These are phyloP conservation scores for Amazona ochrocephala DNA, from an alignment of 2,797 vertebrate genomes.

Conservation along the genomic window DNA sequence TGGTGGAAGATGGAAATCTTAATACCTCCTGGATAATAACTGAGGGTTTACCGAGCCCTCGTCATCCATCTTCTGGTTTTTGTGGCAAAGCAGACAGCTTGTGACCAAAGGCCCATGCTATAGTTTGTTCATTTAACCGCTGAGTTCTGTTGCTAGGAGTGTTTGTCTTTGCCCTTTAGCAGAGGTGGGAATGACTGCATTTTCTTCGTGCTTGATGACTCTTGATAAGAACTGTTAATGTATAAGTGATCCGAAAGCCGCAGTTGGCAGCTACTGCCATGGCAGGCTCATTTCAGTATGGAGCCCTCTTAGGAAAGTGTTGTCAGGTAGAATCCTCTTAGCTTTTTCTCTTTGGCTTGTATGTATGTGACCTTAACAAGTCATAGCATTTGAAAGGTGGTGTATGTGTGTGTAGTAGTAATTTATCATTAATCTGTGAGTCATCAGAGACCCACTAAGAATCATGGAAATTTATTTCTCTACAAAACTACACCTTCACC, in stretches of 20 bases:
- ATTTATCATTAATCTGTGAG: not conserved
- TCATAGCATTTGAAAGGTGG: not conserved
- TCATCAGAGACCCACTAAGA: not conserved
- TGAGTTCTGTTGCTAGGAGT: not conserved
- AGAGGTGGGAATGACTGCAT: not conserved
- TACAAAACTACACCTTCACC: not conserved
- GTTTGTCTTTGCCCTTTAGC: not conserved
- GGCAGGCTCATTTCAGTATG: not conserved
- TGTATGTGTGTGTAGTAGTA: not conserved
- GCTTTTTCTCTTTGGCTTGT: not conserved
- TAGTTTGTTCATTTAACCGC: not conserved
- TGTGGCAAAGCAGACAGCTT: not conserved
- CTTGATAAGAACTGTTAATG: not conserved
- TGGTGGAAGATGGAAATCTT: not conserved
- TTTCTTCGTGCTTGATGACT: not conserved
- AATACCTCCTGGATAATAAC: not conserved
- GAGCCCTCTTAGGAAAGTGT: not conserved
- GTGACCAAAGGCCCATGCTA: not conserved
- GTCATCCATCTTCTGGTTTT: not conserved
- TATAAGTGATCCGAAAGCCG: not conserved
- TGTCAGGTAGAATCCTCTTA: not conserved
- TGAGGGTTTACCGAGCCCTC: not conserved
- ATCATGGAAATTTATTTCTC: not conserved
- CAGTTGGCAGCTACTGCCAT: not conserved
- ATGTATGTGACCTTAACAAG: not conserved